Conservation (phyloP, 2,797 vertebrate genomes). For the Hypotaenidia philippensis region DNA sequence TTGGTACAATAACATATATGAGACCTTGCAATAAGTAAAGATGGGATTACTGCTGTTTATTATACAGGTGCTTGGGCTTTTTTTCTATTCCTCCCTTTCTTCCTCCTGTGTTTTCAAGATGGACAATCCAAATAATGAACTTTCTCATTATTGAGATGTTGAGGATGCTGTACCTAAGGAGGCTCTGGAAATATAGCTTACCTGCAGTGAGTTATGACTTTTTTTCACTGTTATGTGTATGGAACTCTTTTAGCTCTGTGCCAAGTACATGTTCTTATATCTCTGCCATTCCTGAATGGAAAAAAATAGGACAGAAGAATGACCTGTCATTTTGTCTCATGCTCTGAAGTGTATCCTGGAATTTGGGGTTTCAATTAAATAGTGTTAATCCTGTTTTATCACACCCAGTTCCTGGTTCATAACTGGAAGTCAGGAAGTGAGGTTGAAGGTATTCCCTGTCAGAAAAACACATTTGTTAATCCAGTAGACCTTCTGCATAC, state of each 20-base stretch:
- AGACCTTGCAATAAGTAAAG: background rate
- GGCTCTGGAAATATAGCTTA: background rate
- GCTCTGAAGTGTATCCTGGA: background rate
- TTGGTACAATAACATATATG: background rate
- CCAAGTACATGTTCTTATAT: background rate
- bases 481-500: background rate
- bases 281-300: background rate
- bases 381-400: background rate
- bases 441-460: background rate
- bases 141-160: background rate
- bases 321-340: background rate
- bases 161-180: background rate
- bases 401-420: background rate
- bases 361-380: background rate
- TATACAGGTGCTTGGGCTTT: accelerated
- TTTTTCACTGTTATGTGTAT: background rate
- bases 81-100: background rate
- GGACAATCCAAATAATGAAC: background rate
- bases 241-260: background rate
- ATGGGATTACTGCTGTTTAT: background rate
- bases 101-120: accelerated
- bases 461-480: background rate
- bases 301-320: background rate
- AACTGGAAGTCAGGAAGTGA: background rate
- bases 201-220: background rate